Evolutionary conservation across 37 sponge, comb jelly and placozoan genomes (phyloP).

Genomic region (Diacarnus erythraeanus): DNA sequence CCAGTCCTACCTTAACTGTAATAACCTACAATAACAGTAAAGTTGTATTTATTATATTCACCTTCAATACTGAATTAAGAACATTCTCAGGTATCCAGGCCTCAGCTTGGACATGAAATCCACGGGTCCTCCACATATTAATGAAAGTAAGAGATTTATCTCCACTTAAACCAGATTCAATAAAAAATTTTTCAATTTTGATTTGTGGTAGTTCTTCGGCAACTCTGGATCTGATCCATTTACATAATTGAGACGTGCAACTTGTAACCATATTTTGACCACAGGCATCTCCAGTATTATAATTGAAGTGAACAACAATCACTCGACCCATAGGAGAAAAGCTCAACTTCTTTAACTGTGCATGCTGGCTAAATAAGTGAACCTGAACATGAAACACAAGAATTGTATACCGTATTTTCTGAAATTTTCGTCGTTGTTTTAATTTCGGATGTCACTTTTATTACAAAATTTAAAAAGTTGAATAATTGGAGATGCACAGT

Average conservation of each 20-base stretch:
- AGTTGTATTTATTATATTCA: not conserved
- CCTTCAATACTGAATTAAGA: slow-evolving; percentile 68
- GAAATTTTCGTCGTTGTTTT: not conserved
- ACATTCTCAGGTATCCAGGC: slow-evolving; percentile 77
- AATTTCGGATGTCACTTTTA: too few relatives aligned
- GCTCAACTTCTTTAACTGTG: slow-evolving; percentile 28
- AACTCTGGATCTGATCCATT: slow-evolving; percentile 49
- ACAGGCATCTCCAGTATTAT: slow-evolving; percentile 58
- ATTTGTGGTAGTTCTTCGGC: slow-evolving; percentile 45
- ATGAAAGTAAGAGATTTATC: slow-evolving; percentile 58
- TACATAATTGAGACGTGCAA: slow-evolving; percentile 64
- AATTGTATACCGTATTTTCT: too few relatives aligned
- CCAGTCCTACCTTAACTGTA: too few relatives aligned
- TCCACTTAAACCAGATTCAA: slow-evolving; percentile 54
- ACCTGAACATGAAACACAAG: slow-evolving; percentile 18
- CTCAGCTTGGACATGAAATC: slow-evolving; percentile 69
- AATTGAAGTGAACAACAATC: slow-evolving; percentile 49
- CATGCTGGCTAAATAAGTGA: slow-evolving; percentile 60
- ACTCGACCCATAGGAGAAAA: slow-evolving; percentile 34
- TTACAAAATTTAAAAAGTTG: too few relatives aligned
- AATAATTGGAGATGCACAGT: too few relatives aligned
- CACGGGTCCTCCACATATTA: slow-evolving; percentile 36
- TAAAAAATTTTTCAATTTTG: slow-evolving; percentile 34
- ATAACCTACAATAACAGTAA: too few relatives aligned
- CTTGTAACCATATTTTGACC: slow-evolving; percentile 88